phyloP scores from a whole-genome alignment of 2,113 vertebrate genomes.

The Eulemur macaco region DNA sequence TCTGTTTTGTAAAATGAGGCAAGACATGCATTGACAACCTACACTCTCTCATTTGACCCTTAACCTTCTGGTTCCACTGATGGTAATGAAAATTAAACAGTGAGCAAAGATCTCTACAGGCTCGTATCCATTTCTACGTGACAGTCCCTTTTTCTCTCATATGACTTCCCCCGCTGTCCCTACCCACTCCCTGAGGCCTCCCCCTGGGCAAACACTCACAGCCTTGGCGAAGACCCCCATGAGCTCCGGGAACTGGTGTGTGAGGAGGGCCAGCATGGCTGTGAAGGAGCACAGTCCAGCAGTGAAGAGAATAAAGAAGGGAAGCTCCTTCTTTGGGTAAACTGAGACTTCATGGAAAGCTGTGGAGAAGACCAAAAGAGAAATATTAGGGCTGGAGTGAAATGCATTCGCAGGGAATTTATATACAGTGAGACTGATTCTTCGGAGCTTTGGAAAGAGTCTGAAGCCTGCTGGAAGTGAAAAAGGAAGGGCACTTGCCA shows the following conservation, averaged over 20 bases:
- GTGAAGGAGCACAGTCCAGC: conserved; percentile 98
- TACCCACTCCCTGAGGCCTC: background rate
- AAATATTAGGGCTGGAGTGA: background rate
- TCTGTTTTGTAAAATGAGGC: background rate
- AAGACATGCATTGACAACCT: background rate
- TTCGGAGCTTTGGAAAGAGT: background rate
- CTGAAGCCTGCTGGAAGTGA: background rate
- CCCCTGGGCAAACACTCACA: conserved; percentile 87
- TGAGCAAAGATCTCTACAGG: background rate
- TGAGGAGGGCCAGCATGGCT: conserved; percentile 98
- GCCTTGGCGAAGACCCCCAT: conserved; percentile 99
- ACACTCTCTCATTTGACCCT: background rate
- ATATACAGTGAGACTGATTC: background rate
- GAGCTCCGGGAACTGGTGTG: conserved; percentile 98
- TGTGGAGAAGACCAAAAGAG: conserved; percentile 81
- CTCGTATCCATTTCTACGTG: background rate
- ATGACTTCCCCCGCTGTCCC: background rate
- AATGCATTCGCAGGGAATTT: background rate
- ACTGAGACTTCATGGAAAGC: conserved; percentile 99
- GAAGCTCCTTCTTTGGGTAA: conserved; percentile 99
- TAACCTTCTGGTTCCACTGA: background rate
- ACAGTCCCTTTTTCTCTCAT: background rate
- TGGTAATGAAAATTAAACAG: background rate
- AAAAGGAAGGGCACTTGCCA: background rate
- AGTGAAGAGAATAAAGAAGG: conserved; percentile 99